Percentiles rank a stretch among this genome's conserved stretches.
Conservation (phyloP, 2,113 vertebrate genomes). For the Acrocephalus kingi region DNA sequence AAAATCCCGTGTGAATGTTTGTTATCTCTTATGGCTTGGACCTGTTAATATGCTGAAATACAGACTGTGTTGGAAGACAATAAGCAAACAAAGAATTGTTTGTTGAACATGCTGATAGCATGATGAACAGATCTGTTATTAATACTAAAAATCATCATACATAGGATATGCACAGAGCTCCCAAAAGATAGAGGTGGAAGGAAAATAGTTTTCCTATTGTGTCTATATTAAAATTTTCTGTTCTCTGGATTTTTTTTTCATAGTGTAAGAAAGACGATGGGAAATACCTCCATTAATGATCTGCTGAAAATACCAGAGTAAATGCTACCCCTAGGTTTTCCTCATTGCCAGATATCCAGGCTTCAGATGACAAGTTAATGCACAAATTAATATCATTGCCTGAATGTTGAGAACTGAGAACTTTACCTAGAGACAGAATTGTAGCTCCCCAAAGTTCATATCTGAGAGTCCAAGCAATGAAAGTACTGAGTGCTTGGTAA, state of each 20-base stretch:
- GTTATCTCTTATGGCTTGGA: background rate
- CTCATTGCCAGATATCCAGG: background rate
- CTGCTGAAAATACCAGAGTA: background rate
- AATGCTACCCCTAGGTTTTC: background rate
- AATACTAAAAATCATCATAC: background rate
- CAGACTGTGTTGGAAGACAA: background rate
- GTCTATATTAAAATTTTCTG: background rate
- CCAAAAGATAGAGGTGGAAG: background rate
- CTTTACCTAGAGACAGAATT: background rate
- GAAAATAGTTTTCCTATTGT: background rate
- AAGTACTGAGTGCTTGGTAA: background rate
- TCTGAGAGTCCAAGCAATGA: background rate
- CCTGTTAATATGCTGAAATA: background rate
- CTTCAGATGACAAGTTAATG: background rate
- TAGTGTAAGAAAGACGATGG: accelerated
- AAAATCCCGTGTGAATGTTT: background rate
- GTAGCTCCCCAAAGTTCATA: background rate
- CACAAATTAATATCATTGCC: background rate
- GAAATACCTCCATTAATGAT: background rate
- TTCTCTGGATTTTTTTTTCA: background rate
- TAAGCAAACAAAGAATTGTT: background rate
- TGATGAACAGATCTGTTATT: background rate
- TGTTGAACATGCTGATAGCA: background rate
- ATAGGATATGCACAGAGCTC: background rate
- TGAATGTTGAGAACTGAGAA: background rate